These are phyloP conservation scores for Quiscalus mexicanus DNA, from an alignment of 2,113 vertebrate genomes.

Conservation along the genomic window DNA sequence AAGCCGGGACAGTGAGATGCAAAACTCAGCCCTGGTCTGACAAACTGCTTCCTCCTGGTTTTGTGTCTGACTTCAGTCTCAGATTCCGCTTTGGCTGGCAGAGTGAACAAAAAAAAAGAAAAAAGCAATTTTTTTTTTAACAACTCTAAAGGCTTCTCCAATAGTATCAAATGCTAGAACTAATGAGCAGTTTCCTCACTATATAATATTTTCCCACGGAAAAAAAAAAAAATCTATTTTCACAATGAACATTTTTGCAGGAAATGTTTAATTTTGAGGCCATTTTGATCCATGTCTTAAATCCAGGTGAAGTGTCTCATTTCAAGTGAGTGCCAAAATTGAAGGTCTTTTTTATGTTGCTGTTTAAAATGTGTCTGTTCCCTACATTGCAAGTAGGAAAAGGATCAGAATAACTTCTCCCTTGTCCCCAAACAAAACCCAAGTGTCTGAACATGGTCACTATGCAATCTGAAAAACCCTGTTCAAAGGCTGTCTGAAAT, in stretches of 20 bases:
- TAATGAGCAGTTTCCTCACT: neutral
- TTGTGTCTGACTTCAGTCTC: neutral
- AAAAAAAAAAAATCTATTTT: neutral
- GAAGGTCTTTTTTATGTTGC: neutral
- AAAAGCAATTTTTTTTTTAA: neutral
- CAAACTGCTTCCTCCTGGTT: neutral
- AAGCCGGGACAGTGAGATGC: neutral
- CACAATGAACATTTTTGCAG: neutral
- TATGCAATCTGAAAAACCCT: neutral
- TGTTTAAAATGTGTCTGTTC: neutral
- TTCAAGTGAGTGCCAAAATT: neutral
- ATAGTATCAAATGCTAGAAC: neutral
- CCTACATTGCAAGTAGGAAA: neutral
- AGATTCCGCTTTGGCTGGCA: neutral
- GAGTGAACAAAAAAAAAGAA: neutral
- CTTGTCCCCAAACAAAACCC: neutral
- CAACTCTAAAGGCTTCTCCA: neutral
- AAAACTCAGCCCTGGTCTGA: neutral
- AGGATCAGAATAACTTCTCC: neutral
- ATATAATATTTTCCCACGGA: neutral
- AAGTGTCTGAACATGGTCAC: neutral
- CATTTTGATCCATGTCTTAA: neutral
- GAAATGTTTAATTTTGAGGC: neutral
- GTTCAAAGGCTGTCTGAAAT: neutral
- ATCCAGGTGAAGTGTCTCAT: neutral